phyloP scores from a whole-genome alignment of 64 coral and sea anemone genomes.

The Exaiptasia diaphana region DNA sequence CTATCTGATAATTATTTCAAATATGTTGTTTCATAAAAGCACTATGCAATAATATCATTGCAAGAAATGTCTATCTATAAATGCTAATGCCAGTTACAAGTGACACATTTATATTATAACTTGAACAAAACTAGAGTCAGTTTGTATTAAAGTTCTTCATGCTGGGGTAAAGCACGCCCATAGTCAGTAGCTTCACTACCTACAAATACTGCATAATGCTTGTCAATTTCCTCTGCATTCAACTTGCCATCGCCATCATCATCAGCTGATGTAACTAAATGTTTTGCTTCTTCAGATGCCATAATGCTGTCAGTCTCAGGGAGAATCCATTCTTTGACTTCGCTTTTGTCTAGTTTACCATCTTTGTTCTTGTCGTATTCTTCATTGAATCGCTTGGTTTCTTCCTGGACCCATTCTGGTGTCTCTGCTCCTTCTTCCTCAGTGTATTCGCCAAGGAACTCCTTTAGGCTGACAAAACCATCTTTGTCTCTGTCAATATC shows the following conservation, averaged over 20 bases:
- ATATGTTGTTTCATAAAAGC: no score
- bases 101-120: no score
- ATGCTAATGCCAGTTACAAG: no score
- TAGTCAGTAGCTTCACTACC: slow-evolving; percentile 98
- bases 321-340: slow-evolving; percentile 85
- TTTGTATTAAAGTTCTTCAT: slow-evolving; percentile 71
- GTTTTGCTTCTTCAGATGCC: slow-evolving; percentile 82
- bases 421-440: slow-evolving; percentile 51
- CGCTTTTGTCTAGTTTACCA: slow-evolving; percentile 78
- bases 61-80: no score
- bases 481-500: slow-evolving; percentile 93
- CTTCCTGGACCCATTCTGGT: slow-evolving; percentile 96
- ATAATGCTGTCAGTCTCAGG: slow-evolving; percentile 88
- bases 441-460: slow-evolving; percentile 84
- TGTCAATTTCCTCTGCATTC: slow-evolving; percentile 69
- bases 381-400: slow-evolving; percentile 82
- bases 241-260: slow-evolving; percentile 91
- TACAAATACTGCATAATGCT: slow-evolving; percentile 86
- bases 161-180: slow-evolving; percentile 86
- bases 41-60: no score
- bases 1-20: no score
- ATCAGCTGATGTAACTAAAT: slow-evolving; percentile 73
- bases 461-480: slow-evolving; percentile 61
- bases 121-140: background rate
- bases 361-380: slow-evolving; percentile 95